Evolutionary conservation across 2,113 vertebrate species (phyloP).

Genomic region (Aplodontia rufa): DNA sequence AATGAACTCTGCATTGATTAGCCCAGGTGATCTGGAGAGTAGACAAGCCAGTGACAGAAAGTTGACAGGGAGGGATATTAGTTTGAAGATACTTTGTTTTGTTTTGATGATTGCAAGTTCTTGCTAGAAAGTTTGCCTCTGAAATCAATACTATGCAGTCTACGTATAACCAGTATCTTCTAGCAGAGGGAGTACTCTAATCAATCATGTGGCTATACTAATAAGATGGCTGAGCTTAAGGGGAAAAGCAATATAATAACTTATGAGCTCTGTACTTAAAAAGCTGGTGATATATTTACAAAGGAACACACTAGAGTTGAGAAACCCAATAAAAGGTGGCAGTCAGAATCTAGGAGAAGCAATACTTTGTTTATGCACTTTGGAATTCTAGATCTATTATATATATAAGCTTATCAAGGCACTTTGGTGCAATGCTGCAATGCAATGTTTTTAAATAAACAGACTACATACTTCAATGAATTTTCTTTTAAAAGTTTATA

Average conservation of each 20-base stretch:
- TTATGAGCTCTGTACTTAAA: background rate
- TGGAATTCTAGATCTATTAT: background rate
- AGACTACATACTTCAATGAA: background rate
- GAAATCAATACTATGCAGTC: conserved; percentile 37
- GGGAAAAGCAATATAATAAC: background rate
- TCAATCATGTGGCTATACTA: background rate
- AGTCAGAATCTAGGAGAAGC: background rate
- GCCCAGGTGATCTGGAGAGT: background rate
- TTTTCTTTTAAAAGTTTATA: background rate
- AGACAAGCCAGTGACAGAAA: background rate
- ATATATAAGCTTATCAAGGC: background rate
- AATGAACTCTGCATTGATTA: background rate
- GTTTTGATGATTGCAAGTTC: conserved; percentile 11
- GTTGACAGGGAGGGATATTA: background rate
- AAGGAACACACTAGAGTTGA: background rate
- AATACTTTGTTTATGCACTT: background rate
- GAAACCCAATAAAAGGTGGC: background rate
- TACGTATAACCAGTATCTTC: background rate
- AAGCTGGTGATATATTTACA: conserved; percentile 17
- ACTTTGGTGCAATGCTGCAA: background rate
- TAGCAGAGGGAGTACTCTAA: background rate
- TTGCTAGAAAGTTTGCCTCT: conserved; percentile 27
- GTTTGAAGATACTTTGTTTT: conserved; percentile 2
- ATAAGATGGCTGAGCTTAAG: background rate
- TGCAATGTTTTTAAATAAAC: background rate